phyloP scores from a whole-genome alignment of 2,113 vertebrate species.

The Mobula birostris region DNA sequence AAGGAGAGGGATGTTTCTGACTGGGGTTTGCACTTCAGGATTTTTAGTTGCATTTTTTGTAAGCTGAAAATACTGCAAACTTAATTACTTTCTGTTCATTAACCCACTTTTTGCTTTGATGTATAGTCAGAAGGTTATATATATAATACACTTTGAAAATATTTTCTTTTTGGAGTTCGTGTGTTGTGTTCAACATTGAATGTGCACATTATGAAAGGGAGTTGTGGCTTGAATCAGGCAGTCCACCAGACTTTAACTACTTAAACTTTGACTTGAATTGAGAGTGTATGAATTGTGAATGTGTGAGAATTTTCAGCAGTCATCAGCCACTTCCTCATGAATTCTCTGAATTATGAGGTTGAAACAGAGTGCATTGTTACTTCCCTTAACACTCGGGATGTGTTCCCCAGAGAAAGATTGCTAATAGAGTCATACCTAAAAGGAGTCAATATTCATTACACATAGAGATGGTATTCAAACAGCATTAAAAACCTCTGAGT shows the following conservation, averaged over 20 bases:
- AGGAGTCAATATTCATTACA: no score
- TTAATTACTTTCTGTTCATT: neutral
- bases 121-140: neutral
- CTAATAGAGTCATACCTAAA: no score
- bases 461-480: no score
- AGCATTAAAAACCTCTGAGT: no score
- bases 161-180: neutral
- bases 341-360: neutral
- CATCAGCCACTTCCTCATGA: neutral
- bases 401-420: no score
- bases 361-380: neutral
- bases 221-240: neutral
- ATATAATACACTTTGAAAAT: neutral
- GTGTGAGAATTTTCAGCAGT: neutral
- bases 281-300: neutral
- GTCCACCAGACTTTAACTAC: neutral
- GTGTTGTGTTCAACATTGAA: neutral
- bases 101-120: no score
- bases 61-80: neutral
- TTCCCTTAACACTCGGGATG: no score
- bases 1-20: slow-evolving; percentile 9
- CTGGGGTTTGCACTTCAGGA: neutral
- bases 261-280: neutral
- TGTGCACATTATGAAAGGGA: neutral
- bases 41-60: slow-evolving; percentile 7